Conservation (phyloP, 2,113 vertebrate genomes). For the Martes martes region DNA sequence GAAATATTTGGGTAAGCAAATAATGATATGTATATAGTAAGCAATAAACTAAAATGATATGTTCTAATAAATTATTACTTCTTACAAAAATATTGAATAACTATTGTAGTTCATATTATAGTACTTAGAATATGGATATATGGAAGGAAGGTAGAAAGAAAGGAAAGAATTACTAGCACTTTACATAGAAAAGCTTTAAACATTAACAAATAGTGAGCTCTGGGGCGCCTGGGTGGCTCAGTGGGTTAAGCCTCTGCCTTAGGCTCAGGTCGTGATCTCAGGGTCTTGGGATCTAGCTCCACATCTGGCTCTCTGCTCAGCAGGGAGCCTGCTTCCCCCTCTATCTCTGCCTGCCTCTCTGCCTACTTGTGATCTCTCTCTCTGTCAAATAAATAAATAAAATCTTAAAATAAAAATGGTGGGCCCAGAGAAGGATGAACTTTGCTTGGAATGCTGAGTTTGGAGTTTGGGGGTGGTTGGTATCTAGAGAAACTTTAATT, state of each 20-base stretch:
- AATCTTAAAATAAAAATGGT: neutral
- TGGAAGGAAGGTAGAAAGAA: neutral
- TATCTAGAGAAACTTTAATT: neutral
- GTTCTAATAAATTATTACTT: neutral
- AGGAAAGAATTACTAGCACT: neutral
- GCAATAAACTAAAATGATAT: neutral
- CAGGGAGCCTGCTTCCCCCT: too few relatives aligned
- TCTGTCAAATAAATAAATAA: too few relatives aligned
- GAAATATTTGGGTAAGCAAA: neutral
- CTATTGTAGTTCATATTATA: neutral
- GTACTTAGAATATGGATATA: neutral
- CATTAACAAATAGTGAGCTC: neutral
- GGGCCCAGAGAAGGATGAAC: neutral
- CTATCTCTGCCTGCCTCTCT: too few relatives aligned
- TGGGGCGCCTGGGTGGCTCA: too few relatives aligned
- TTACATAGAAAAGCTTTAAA: neutral
- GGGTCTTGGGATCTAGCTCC: too few relatives aligned
- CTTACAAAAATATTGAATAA: neutral
- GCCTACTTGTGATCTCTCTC: too few relatives aligned
- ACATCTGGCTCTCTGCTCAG: too few relatives aligned
- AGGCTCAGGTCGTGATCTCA: too few relatives aligned
- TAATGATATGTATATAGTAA: neutral
- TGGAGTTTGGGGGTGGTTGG: neutral
- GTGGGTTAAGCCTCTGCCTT: too few relatives aligned
- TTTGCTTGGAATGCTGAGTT: neutral